A percentile compares a stretch with the other conserved stretches of the same genome.
These are phyloP conservation scores for Myotis vivesi DNA, from an alignment of 2,797 vertebrate species.

Conservation along the genomic window DNA sequence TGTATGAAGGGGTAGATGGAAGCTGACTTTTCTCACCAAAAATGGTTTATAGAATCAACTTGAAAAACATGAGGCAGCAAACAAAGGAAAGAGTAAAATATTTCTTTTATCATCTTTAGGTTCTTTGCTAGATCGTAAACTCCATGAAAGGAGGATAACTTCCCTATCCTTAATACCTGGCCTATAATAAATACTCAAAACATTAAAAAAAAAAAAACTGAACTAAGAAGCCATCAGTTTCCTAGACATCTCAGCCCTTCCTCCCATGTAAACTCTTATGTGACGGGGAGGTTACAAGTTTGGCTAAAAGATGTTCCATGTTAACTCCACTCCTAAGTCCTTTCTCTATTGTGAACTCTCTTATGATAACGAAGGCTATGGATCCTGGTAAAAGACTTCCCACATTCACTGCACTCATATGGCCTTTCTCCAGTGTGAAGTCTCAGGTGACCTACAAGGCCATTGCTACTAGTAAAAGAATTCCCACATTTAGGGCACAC, in stretches of 20 bases:
- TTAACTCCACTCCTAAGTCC: not conserved
- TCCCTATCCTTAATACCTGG: not conserved
- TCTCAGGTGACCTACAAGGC: not conserved
- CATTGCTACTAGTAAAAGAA: not conserved
- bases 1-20: constrained; percentile 20
- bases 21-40: constrained; percentile 10
- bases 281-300: not conserved
- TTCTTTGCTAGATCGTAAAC: constrained; percentile 25
- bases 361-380: not conserved
- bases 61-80: not conserved
- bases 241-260: not conserved
- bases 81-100: constrained; percentile 45
- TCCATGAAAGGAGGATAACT: constrained; percentile 5
- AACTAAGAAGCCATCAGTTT: not conserved
- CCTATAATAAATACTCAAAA: not conserved
- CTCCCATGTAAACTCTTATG: not conserved
- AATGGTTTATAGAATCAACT: not conserved
- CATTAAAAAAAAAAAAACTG: not conserved
- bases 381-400: not conserved
- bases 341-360: not conserved
- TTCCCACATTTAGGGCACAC: not conserved
- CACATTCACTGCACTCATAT: not conserved
- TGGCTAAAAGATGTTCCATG: not conserved
- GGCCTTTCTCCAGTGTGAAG: not conserved
- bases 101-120: not conserved